Percentiles rank a stretch among this genome's conserved stretches.
phyloP scores from a whole-genome alignment of 2,113 vertebrate species.

The Marcusenius ussheri region DNA sequence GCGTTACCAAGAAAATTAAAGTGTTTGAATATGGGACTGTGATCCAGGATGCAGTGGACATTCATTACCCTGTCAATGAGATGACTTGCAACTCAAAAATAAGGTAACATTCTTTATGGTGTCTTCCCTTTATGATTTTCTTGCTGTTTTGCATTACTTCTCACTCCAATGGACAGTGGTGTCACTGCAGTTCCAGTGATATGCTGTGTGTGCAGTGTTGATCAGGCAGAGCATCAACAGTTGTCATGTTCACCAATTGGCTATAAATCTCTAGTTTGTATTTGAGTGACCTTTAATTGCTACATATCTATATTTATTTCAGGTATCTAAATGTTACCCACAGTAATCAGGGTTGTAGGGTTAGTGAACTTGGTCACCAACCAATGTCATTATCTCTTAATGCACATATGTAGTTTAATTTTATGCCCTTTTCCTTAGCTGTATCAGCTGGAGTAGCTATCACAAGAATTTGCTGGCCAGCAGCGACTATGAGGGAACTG shows the following conservation, averaged over 20 bases:
- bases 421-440: conserved; percentile 60
- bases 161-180: neutral
- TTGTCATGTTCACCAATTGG: neutral
- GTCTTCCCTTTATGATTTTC: neutral
- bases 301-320: neutral
- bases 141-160: neutral
- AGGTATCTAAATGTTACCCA: neutral
- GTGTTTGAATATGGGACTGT: conserved; percentile 98
- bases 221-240: neutral
- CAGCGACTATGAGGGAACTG: conserved; percentile 97
- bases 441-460: conserved; percentile 99
- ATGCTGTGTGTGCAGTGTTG: neutral
- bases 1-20: conserved; percentile 99
- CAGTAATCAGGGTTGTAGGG: neutral
- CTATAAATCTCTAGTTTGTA: neutral
- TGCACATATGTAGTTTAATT: neutral
- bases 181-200: neutral
- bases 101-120: conserved; percentile 63
- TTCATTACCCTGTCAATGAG: conserved; percentile 98
- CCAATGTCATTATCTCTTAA: neutral
- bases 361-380: neutral
- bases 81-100: conserved; percentile 99
- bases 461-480: conserved; percentile 97
- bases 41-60: conserved; percentile 97
- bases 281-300: neutral